phyloP scores from a whole-genome alignment of 1,140 invertebrate genomes.

The Metaphire vulgaris region DNA sequence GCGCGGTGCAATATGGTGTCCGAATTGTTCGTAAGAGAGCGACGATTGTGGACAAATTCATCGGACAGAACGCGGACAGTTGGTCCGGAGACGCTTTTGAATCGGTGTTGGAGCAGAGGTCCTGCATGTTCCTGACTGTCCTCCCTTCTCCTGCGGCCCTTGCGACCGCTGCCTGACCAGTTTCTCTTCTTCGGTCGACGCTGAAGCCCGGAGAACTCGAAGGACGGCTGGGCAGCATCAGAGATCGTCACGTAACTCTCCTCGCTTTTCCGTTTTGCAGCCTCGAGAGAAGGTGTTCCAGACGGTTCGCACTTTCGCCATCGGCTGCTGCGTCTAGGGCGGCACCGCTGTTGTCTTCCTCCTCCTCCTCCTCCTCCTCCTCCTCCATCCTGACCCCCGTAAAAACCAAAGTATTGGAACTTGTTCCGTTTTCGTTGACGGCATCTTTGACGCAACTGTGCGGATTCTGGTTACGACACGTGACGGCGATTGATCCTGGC shows the following conservation, averaged over 20 bases:
- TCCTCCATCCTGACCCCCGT: neutral
- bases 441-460: neutral
- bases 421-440: neutral
- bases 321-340: neutral
- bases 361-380: too few species aligned
- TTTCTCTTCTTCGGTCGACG: neutral
- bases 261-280: neutral
- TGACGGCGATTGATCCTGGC: neutral
- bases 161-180: neutral
- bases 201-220: neutral
- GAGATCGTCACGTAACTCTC: neutral
- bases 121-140: neutral
- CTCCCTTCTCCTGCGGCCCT: neutral
- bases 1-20: neutral
- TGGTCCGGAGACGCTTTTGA: neutral
- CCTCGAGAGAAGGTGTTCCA: neutral
- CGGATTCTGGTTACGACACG: neutral
- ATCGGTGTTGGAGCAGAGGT: neutral
- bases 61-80: neutral
- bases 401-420: neutral
- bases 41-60: neutral
- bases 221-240: neutral
- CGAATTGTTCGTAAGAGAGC: neutral
- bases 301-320: neutral
- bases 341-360: neutral